These are phyloP conservation scores for Palythoa heliodiscus DNA, from an alignment of 92 coral and sea anemone species.

Conservation along the genomic window DNA sequence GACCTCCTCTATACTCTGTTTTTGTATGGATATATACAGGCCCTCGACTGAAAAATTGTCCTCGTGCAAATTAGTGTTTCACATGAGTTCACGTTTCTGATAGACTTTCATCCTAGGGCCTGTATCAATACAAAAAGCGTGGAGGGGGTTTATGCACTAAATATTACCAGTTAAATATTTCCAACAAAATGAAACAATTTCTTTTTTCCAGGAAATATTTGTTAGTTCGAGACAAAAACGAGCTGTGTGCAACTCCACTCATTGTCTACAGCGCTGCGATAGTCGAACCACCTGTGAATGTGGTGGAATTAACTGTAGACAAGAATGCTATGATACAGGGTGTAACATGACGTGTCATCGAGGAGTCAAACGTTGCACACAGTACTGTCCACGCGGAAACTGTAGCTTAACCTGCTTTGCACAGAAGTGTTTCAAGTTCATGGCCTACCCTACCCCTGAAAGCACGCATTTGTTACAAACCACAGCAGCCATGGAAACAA, in stretches of 20 bases:
- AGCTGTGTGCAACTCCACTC: background rate
- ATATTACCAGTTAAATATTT: no score
- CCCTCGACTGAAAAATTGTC: no score
- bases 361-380: constrained; percentile 4
- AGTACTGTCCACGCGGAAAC: background rate
- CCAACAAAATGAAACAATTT: no score
- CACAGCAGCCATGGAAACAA: background rate
- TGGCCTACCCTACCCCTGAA: background rate
- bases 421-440: background rate
- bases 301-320: background rate
- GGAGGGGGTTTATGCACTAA: no score
- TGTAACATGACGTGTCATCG: constrained; percentile 23
- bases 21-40: no score
- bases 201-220: background rate
- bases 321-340: constrained; percentile 12
- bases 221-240: background rate
- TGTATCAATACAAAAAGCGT: no score
- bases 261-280: constrained; percentile 19
- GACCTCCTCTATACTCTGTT: no score
- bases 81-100: no score
- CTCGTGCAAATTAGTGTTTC: no score
- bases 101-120: no score
- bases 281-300: constrained; percentile 10
- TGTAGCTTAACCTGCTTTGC: constrained; percentile 7
- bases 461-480: background rate